Percentiles rank a stretch among this genome's conserved stretches.
Conservation (phyloP, 2,797 vertebrate species). For the Botia kubotai region DNA sequence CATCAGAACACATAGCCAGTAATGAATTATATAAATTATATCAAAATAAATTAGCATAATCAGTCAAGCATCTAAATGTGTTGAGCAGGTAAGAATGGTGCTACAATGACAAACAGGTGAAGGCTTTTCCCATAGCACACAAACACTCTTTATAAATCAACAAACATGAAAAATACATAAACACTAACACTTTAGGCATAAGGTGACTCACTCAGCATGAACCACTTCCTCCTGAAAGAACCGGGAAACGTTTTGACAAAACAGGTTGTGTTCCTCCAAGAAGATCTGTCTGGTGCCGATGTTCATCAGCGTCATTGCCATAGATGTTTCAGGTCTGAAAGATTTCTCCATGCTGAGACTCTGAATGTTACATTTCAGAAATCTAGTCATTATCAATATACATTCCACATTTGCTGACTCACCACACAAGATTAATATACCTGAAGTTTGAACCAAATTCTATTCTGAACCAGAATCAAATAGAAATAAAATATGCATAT, state of each 20-base stretch:
- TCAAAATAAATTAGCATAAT: too few species aligned
- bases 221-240: conserved; percentile 91
- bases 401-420: too few species aligned
- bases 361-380: conserved; percentile 75
- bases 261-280: conserved; percentile 88
- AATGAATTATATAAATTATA: too few species aligned
- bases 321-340: conserved; percentile 81
- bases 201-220: conserved; percentile 83
- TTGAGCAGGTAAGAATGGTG: not conserved
- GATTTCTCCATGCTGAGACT: conserved; percentile 52
- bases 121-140: conserved; percentile 85
- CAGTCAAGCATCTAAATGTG: too few species aligned
- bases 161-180: not conserved
- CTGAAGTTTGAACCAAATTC: too few species aligned
- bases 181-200: not conserved
- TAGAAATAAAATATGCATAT: too few species aligned
- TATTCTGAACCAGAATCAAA: too few species aligned
- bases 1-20: conserved; percentile 9
- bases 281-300: conserved; percentile 90
- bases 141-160: not conserved
- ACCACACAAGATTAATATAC: too few species aligned
- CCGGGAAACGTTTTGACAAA: conserved; percentile 85
- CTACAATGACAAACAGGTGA: not conserved
- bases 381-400: not conserved
- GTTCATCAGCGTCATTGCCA: conserved; percentile 83